Conservation (phyloP, 2,888 invertebrate genomes). For the Fabriciana adippe region DNA sequence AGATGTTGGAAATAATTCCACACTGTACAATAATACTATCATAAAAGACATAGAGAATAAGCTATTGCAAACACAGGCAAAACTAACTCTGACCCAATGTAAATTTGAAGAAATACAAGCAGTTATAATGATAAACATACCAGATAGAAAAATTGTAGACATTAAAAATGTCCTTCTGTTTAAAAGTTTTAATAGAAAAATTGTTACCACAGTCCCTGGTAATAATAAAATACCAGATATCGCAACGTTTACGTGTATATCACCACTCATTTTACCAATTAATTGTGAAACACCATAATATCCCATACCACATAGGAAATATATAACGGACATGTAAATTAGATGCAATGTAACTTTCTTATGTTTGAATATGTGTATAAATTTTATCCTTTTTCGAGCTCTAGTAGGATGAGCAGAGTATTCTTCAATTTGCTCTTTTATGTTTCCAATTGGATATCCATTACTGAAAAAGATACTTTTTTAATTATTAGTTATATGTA, state of each 20-base stretch:
- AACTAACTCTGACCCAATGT: conserved; percentile 75
- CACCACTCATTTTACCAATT: conserved; percentile 87
- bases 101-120: conserved; percentile 50
- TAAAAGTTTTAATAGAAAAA: conserved; percentile 81
- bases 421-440: conserved; percentile 55
- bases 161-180: conserved; percentile 85
- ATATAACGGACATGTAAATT: conserved; percentile 85
- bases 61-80: conserved; percentile 87
- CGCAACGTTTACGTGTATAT: conserved; percentile 90
- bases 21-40: conserved; percentile 90
- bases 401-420: conserved; percentile 43
- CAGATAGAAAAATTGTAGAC: conserved; percentile 71
- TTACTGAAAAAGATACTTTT: conserved; percentile 53
- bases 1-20: conserved; percentile 93
- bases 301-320: conserved; percentile 90
- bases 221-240: conserved; percentile 85
- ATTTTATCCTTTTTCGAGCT: conserved; percentile 47
- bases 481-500: neutral
- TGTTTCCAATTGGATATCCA: conserved; percentile 45
- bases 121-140: conserved; percentile 57
- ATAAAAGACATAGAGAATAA: conserved; percentile 91
- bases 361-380: conserved; percentile 63
- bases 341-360: conserved; percentile 84
- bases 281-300: conserved; percentile 93
- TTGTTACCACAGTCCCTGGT: conserved; percentile 83